phyloP scores from a whole-genome alignment of 2,888 invertebrate genomes.

The Orchesella flavescens region DNA sequence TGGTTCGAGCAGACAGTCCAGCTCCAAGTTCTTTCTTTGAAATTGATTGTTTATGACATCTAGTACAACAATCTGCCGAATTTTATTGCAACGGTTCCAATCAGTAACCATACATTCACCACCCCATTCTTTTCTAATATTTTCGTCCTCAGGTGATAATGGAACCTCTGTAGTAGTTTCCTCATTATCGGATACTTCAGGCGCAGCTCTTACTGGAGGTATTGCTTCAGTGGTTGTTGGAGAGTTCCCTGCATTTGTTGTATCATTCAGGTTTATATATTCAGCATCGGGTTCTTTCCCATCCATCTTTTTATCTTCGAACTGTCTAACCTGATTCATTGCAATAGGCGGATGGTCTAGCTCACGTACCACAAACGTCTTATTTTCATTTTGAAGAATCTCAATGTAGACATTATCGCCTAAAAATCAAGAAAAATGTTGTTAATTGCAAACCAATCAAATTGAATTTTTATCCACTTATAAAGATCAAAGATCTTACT shows the following conservation, averaged over 20 bases:
- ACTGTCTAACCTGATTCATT: conserved; percentile 32
- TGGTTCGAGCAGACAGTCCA: conserved; percentile 43
- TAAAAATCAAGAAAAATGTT: neutral
- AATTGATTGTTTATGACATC: conserved; percentile 49
- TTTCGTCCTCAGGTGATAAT: conserved; percentile 38
- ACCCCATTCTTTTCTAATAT: conserved; percentile 51
- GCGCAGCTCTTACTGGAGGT: neutral
- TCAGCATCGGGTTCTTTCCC: conserved; percentile 30
- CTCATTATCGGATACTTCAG: neutral
- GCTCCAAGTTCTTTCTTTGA: conserved; percentile 30
- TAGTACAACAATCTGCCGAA: conserved; percentile 35
- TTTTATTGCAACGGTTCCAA: conserved; percentile 55
- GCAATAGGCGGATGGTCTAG: conserved; percentile 22
- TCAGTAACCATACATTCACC: conserved; percentile 32
- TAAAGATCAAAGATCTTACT: too few species aligned
- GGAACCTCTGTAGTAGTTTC: conserved; percentile 15
- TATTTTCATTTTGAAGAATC: conserved; percentile 37
- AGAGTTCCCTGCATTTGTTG: too few species aligned
- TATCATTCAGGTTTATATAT: conserved; percentile 17
- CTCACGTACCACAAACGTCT: conserved; percentile 31
- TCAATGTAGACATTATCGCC: conserved; percentile 44
- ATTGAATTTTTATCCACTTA: neutral
- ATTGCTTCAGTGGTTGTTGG: neutral
- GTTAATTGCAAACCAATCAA: neutral
- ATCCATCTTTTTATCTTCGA: neutral